Base-by-base conservation (phyloP, 2,113 vertebrate genomes). In the Dicaeum eximium region DNA sequence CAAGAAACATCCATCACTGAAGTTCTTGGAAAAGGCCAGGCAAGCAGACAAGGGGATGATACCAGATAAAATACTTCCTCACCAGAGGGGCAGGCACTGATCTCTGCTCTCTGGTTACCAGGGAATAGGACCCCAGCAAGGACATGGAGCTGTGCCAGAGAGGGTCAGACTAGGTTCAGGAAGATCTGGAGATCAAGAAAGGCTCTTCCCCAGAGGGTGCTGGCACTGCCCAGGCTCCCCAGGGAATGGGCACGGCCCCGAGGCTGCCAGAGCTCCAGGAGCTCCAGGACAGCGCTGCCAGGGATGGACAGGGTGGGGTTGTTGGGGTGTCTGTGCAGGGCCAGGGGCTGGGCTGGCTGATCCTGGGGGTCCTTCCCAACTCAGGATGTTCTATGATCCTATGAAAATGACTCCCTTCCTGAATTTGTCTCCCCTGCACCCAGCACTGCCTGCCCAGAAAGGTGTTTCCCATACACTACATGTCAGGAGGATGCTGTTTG, bases 171-270 rank as follows among this genome's bases (percentile, higher is more conserved):
- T n/a, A n/a, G n/a, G n/a, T n/a, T n/a, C n/a, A n/a, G n/a, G n/a
- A n/a, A n/a, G n/a, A n/a, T n/a, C n/a, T 71, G 65, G 48, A 3
- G 0, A 0, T 13, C 4, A 80, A 14, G 13, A 1, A 62, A 80
- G 35, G 25, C 7, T 48, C 6, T 64, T 35, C 9, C 42, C 48
- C 50, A 25, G 8, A 35, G 25, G 42, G 50, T 50, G 35, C 21
- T 64, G 50, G 66, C 66, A 42, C 17, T 80, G 74, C 50, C 48
- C 85, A 54, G 84, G 64, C 47, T 87, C 30, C 84, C 85, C 74
- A 80, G 57, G 85, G 48, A 38, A 62, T 54, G 85, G 84, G 0
- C 65, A 4, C 19, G 0, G n/a, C 73, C 54, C 64, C 5, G 23
- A 61, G 64, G 38, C 73, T 78, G 84, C 64, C 74, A 88, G 85